These are phyloP conservation scores for Sicus ferrugineus DNA, from an alignment of 2,888 invertebrate genomes.

Conservation along the genomic window DNA sequence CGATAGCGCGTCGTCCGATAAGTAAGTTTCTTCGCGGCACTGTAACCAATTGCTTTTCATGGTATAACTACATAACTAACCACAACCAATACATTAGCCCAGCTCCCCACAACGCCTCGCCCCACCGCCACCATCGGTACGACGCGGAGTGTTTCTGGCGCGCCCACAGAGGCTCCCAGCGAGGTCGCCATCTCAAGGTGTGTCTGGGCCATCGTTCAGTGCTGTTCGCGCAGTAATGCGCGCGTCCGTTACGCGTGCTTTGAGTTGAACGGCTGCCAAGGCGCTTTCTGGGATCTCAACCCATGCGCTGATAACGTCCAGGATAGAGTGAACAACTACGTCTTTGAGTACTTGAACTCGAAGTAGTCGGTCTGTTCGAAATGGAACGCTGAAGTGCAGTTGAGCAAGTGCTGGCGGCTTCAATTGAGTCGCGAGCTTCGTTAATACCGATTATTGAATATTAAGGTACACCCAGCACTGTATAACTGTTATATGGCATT, in stretches of 20 bases:
- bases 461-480: too few species aligned
- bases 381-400: too few species aligned
- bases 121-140: conserved; percentile 24
- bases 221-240: conserved; percentile 70
- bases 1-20: not conserved
- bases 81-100: not conserved
- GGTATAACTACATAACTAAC: not conserved
- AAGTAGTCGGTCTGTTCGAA: not conserved
- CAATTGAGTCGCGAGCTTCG: too few species aligned
- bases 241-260: conserved; percentile 71
- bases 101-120: not conserved
- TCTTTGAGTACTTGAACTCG: conserved; percentile 38
- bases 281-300: conserved; percentile 76
- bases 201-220: conserved; percentile 78
- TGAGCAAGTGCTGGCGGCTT: too few species aligned
- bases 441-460: too few species aligned
- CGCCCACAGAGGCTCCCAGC: conserved; percentile 15
- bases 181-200: conserved; percentile 68
- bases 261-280: conserved; percentile 75
- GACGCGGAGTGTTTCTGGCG: conserved; percentile 21
- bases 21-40: not conserved
- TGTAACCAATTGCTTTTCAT: not conserved
- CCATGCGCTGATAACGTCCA: conserved; percentile 73
- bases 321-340: conserved; percentile 41
- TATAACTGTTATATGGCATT: too few species aligned